phyloP scores from a whole-genome alignment of 2,888 invertebrate genomes.

The Drosophila fulvimacula region DNA sequence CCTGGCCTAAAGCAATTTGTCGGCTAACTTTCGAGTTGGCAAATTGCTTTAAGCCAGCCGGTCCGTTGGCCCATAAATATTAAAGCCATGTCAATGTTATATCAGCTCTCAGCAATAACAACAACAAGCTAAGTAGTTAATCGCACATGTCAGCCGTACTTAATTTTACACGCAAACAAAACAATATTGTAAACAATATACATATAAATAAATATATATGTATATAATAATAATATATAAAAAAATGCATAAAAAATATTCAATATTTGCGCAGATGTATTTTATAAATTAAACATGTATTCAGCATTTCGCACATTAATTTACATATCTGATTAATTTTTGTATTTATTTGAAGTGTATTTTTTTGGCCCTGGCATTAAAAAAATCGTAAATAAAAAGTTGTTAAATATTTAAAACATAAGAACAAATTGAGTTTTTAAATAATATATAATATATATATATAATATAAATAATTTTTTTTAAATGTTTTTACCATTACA shows the following conservation, averaged over 20 bases:
- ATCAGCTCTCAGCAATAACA: slow-evolving; percentile 14
- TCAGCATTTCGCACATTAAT: slow-evolving; percentile 29
- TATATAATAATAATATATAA: not conserved
- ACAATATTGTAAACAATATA: slow-evolving; percentile 45
- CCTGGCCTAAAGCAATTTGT: slow-evolving; percentile 72
- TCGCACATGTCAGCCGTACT: slow-evolving; percentile 71
- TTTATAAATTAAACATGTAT: slow-evolving; percentile 18
- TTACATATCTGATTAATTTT: slow-evolving; percentile 37
- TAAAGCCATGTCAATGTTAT: slow-evolving; percentile 50
- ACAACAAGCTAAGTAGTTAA: slow-evolving; percentile 49
- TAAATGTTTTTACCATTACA: not conserved
- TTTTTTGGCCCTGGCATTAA: not conserved
- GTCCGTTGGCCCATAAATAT: slow-evolving; percentile 57
- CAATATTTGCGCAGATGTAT: slow-evolving; percentile 26
- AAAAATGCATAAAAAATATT: not conserved
- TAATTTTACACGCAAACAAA: slow-evolving; percentile 67
- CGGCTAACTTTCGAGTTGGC: slow-evolving; percentile 57
- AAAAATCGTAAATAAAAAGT: not conserved
- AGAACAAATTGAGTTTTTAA: not conserved
- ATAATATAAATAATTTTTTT: not conserved
- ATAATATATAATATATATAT: not conserved
- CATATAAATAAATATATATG: slow-evolving; percentile 2
- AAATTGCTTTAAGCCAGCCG: slow-evolving; percentile 68
- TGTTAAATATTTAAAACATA: too few species aligned
- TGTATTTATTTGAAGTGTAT: slow-evolving; percentile 27